Evolutionary conservation across 2,113 vertebrate species (phyloP).

Genomic region (Nannobrachium achirus): DNA sequence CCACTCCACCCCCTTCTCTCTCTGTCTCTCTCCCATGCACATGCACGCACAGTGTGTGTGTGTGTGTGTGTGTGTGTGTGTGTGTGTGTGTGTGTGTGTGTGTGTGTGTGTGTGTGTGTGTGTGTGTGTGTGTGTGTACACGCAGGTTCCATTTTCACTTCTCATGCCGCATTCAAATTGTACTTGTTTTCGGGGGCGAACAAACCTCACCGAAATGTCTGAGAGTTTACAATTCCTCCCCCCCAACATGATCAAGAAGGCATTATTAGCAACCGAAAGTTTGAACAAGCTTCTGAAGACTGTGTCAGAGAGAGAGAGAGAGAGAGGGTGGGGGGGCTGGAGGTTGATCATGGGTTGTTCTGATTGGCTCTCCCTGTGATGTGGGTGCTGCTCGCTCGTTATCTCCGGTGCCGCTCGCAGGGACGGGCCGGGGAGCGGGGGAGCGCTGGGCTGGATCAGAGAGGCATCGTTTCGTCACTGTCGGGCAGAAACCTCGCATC

Average conservation of each 20-base stretch:
- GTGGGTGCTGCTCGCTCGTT: constrained; percentile 66
- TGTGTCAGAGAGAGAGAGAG: constrained; percentile 1
- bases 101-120: too few relatives aligned
- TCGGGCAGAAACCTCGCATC: too few relatives aligned
- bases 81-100: too few relatives aligned
- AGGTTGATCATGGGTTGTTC: constrained; percentile 44
- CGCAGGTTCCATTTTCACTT: too few relatives aligned
- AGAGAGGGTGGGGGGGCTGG: constrained; percentile 40
- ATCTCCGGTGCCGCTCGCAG: constrained; percentile 56
- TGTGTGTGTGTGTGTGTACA: too few relatives aligned
- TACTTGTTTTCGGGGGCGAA: constrained; percentile 41
- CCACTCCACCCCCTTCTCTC: too few relatives aligned
- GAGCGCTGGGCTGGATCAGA: constrained; percentile 57
- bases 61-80: too few relatives aligned
- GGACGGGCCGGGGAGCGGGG: constrained; percentile 41
- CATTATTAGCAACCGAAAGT: constrained; percentile 47
- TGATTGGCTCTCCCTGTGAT: constrained; percentile 66
- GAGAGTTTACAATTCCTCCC: constrained; percentile 47
- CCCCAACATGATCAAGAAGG: constrained; percentile 58
- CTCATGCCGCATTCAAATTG: constrained; percentile 41
- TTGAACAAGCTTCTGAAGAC: constrained; percentile 51
- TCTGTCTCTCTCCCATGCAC: too few relatives aligned
- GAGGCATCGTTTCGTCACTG: constrained; percentile 71
- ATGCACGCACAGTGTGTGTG: too few relatives aligned
- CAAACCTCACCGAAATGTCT: too few relatives aligned